Conservation (phyloP, 1,140 invertebrate species). For the Stegodyphus dumicola region DNA sequence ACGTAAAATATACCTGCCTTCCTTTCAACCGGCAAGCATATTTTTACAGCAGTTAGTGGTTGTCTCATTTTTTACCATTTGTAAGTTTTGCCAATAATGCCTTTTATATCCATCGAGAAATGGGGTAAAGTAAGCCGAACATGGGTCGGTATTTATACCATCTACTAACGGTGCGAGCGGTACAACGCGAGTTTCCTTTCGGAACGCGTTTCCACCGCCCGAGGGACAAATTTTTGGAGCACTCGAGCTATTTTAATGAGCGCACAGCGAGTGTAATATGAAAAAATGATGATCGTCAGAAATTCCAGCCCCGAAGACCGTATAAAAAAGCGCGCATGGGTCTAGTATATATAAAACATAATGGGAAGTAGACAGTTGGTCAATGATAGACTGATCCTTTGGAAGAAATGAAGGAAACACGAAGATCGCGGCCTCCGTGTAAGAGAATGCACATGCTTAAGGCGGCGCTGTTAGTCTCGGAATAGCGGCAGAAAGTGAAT, state of each 20-base stretch:
- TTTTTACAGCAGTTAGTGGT: conserved; percentile 10
- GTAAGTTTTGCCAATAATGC: conserved; percentile 44
- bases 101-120: conserved; percentile 17
- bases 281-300: conserved; percentile 58
- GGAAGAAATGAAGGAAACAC: conserved; percentile 15
- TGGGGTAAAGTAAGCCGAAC: conserved; percentile 18
- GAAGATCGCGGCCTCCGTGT: neutral
- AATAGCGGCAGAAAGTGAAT: conserved; percentile 46
- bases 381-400: conserved; percentile 39
- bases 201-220: conserved; percentile 20
- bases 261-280: conserved; percentile 37
- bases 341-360: conserved; percentile 44
- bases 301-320: conserved; percentile 19
- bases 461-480: conserved; percentile 30
- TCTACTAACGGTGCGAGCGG: neutral
- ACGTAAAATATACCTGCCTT: conserved; percentile 27
- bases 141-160: conserved; percentile 38
- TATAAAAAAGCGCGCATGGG: conserved; percentile 21
- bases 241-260: conserved; percentile 58
- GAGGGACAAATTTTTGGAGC: conserved; percentile 43
- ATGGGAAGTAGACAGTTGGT: conserved; percentile 47
- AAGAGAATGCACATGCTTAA: conserved; percentile 16
- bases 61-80: conserved; percentile 39
- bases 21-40: neutral
- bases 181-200: neutral